These are phyloP conservation scores for Corydoras sp. DNA, from an alignment of 2,113 vertebrate species.

Conservation along the genomic window DNA sequence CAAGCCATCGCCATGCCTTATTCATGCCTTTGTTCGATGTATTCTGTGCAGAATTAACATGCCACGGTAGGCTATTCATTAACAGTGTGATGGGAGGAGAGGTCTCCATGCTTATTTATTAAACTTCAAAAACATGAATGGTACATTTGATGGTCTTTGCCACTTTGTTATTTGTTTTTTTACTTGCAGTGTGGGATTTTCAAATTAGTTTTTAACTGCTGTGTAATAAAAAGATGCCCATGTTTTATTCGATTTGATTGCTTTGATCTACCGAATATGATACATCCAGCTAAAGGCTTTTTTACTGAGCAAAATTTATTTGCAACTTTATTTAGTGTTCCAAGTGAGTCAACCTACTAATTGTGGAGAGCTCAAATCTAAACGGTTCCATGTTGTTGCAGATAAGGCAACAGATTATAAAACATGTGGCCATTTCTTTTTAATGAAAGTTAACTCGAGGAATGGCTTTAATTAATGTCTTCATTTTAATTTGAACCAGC, in stretches of 20 bases:
- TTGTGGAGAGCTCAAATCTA: no score
- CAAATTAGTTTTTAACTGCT: not conserved
- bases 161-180: conserved; percentile 39
- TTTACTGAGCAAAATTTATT: no score
- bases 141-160: conserved; percentile 52
- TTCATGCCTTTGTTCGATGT: conserved; percentile 33
- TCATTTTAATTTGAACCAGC: conserved; percentile 47
- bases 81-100: conserved; percentile 7
- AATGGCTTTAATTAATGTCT: conserved; percentile 41
- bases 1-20: conserved; percentile 24
- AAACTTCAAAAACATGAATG: conserved; percentile 60
- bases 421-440: conserved; percentile 20
- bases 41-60: conserved; percentile 9
- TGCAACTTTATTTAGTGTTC: no score
- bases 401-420: conserved; percentile 3
- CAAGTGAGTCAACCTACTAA: no score
- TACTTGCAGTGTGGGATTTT: conserved; percentile 3
- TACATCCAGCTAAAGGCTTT: no score
- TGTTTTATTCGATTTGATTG: conserved; percentile 7
- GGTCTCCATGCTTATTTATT: conserved; percentile 53
- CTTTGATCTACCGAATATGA: not conserved
- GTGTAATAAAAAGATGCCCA: conserved; percentile 50
- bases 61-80: conserved; percentile 18
- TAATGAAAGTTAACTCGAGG: conserved; percentile 35
- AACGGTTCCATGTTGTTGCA: not conserved